A percentile compares a stretch with the other conserved stretches of the same genome.
Evolutionary conservation across 1,140 invertebrate species (phyloP).

Genomic region (Ceratosolen solmsi): DNA sequence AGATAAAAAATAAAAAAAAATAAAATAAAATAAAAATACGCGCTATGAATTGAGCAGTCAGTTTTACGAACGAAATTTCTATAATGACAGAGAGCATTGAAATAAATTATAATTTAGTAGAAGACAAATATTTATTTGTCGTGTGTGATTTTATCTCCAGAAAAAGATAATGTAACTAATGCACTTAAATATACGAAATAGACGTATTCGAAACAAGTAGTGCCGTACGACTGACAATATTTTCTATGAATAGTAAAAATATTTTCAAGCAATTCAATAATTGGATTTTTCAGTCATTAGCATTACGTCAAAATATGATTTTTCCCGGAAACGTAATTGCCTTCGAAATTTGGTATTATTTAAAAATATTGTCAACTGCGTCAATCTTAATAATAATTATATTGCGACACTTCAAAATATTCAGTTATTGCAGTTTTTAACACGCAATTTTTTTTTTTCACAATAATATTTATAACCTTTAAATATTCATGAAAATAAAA

Average conservation of each 20-base stretch:
- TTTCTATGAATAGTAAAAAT: background rate
- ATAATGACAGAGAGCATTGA: background rate
- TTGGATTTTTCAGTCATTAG: background rate
- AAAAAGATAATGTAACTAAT: background rate
- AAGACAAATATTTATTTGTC: background rate
- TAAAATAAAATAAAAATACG: background rate
- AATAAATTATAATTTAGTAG: background rate
- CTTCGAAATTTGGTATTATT: background rate
- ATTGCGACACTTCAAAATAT: too few relatives aligned
- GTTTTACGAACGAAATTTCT: background rate
- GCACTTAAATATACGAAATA: background rate
- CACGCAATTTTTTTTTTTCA: background rate
- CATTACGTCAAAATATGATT: background rate
- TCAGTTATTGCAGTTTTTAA: background rate
- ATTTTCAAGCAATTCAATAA: slow-evolving; percentile 9
- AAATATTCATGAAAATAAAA: background rate
- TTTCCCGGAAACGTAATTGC: background rate
- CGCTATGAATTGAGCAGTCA: background rate
- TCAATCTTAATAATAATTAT: background rate
- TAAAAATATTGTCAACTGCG: slow-evolving; percentile 1
- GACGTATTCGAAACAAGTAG: background rate
- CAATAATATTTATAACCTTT: background rate
- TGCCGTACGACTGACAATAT: background rate
- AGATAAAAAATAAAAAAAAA: slow-evolving; percentile 3
- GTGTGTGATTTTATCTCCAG: background rate